Conservation (phyloP, 1,140 invertebrate species). For the Holcopasites calliopsidis region DNA sequence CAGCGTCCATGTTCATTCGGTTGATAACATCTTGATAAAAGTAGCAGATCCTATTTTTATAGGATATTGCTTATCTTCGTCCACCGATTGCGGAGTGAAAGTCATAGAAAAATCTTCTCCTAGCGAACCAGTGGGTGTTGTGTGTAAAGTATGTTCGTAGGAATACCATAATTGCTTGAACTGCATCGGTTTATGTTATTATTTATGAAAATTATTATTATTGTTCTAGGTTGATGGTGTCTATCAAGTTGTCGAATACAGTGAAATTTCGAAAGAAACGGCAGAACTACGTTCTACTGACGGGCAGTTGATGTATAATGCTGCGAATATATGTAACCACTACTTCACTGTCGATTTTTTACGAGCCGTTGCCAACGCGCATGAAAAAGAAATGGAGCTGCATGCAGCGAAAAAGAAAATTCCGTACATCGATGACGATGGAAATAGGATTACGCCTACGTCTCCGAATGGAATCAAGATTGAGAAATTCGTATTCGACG, state of each 20-base stretch:
- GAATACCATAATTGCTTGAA: neutral
- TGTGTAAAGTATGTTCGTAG: conserved; percentile 86
- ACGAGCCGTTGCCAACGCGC: conserved; percentile 81
- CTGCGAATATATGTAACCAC: conserved; percentile 99
- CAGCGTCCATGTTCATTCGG: conserved; percentile 97
- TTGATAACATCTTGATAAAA: conserved; percentile 99
- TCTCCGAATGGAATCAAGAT: conserved; percentile 98
- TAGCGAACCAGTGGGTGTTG: conserved; percentile 96
- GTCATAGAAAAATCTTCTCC: conserved; percentile 96
- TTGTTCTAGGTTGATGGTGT: conserved; percentile 84
- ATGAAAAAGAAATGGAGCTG: conserved; percentile 88
- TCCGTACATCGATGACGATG: conserved; percentile 88
- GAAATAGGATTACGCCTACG: conserved; percentile 86
- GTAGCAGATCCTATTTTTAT: conserved; percentile 98
- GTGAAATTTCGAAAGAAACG: conserved; percentile 94
- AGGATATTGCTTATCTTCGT: conserved; percentile 94
- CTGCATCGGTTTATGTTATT: neutral
- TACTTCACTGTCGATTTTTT: conserved; percentile 96
- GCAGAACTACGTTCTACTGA: conserved; percentile 89
- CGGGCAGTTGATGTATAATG: conserved; percentile 92
- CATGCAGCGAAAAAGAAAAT: conserved; percentile 99
- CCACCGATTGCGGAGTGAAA: conserved; percentile 97
- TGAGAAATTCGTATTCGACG: conserved; percentile 99
- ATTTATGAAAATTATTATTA: conserved; percentile 11
- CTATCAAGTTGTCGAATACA: conserved; percentile 98